phyloP scores from a whole-genome alignment of 64 coral and sea anemone species.

The Platygyra sinensis region DNA sequence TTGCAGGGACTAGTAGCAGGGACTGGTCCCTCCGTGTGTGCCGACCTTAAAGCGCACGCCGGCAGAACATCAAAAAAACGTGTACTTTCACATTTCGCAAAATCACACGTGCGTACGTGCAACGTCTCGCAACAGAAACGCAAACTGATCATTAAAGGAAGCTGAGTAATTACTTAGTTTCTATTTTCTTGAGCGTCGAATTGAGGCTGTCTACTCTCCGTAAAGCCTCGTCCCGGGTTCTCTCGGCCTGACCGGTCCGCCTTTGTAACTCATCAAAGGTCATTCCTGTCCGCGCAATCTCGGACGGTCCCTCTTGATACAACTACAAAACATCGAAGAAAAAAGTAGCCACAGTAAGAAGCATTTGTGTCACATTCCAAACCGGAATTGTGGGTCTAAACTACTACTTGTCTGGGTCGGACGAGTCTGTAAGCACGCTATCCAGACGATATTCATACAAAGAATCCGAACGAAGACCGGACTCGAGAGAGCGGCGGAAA shows the following conservation, averaged over 20 bases:
- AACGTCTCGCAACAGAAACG: not conserved
- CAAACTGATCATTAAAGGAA: not conserved
- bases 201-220: slow-evolving; percentile 54
- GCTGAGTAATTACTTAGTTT: slow-evolving; percentile 70
- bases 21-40: too few species aligned
- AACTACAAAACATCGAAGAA: slow-evolving; percentile 42
- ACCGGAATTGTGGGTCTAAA: too few species aligned
- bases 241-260: slow-evolving; percentile 73
- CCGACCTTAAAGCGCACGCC: too few species aligned
- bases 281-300: slow-evolving; percentile 91
- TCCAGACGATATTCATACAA: too few species aligned
- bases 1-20: too few species aligned
- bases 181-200: slow-evolving; percentile 66
- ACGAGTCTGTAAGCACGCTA: too few species aligned
- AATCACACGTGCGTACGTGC: too few species aligned
- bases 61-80: too few species aligned
- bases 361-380: not conserved
- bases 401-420: too few species aligned
- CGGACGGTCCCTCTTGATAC: slow-evolving; percentile 94
- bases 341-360: not conserved
- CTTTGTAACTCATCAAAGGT: slow-evolving; percentile 90
- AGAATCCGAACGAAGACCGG: too few species aligned
- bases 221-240: slow-evolving; percentile 81
- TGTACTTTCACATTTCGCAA: too few species aligned
- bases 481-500: too few species aligned